Conservation (phyloP, 2,888 invertebrate genomes). For the Cerceris ruficornis region DNA sequence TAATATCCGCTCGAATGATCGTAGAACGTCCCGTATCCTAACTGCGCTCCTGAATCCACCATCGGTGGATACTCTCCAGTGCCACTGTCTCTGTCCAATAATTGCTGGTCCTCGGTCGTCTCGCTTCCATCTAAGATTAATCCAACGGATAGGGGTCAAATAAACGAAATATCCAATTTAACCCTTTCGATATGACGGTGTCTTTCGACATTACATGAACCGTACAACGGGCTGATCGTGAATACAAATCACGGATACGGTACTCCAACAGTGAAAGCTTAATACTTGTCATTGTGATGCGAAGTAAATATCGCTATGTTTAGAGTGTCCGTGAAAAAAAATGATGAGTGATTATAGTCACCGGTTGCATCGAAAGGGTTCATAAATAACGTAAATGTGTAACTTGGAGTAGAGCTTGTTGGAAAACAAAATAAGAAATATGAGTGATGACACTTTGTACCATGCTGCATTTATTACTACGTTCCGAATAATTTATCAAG, state of each 20-base stretch:
- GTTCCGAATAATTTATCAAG: no score
- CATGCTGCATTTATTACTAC: no score
- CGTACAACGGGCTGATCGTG: no score
- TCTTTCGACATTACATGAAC: no score
- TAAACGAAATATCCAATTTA: conserved; percentile 3
- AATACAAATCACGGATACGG: no score
- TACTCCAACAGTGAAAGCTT: no score
- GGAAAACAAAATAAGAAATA: neutral
- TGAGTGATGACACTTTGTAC: neutral
- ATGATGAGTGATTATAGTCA: neutral
- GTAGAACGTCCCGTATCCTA: conserved; percentile 77
- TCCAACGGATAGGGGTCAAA: neutral
- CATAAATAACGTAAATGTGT: neutral
- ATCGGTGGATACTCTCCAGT: conserved; percentile 69
- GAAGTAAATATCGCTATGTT: no score
- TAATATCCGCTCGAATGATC: conserved; percentile 78
- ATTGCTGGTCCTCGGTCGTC: conserved; percentile 79
- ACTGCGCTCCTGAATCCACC: conserved; percentile 68
- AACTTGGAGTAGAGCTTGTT: no score
- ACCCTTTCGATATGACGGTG: no score
- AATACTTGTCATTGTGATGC: no score
- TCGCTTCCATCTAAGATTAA: conserved; percentile 77
- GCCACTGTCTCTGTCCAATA: conserved; percentile 74
- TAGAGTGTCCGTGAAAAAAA: no score
- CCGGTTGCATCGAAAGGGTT: neutral